Percentiles rank a stretch among this genome's conserved stretches.
phyloP scores from a whole-genome alignment of 2,113 vertebrate species.

The Antigone vipio region DNA sequence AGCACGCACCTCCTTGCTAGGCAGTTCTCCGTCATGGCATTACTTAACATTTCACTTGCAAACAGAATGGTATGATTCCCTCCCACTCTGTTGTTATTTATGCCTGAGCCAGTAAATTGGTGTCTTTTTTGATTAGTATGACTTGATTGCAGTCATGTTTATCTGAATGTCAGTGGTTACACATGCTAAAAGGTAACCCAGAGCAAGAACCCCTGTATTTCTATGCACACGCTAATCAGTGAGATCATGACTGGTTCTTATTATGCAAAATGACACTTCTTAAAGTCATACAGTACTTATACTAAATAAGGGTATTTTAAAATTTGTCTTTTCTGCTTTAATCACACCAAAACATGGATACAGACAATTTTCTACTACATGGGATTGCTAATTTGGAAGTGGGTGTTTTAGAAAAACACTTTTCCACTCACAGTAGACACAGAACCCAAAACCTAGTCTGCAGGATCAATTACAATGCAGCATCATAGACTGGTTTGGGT shows the following conservation, averaged over 20 bases:
- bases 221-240: background rate
- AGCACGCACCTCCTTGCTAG: background rate
- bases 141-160: slow-evolving; percentile 51
- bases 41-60: background rate
- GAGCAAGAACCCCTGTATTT: background rate
- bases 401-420: background rate
- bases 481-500: too few relatives aligned
- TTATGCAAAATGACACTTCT: slow-evolving; percentile 9
- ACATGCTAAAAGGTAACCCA: slow-evolving; percentile 2
- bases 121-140: slow-evolving; percentile 31
- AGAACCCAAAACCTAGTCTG: background rate
- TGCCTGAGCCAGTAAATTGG: slow-evolving; percentile 24
- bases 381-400: background rate
- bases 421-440: background rate
- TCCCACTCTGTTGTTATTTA: slow-evolving; percentile 57
- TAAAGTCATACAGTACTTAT: background rate
- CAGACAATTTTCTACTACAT: background rate
- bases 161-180: slow-evolving; percentile 27
- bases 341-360: background rate
- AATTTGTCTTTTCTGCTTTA: background rate
- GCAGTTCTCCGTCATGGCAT: background rate
- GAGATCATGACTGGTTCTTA: background rate
- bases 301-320: background rate
- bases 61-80: background rate
- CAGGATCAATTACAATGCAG: background rate